Evolutionary conservation across 2,888 invertebrate species (phyloP).

Genomic region (Napeogenes inachia): DNA sequence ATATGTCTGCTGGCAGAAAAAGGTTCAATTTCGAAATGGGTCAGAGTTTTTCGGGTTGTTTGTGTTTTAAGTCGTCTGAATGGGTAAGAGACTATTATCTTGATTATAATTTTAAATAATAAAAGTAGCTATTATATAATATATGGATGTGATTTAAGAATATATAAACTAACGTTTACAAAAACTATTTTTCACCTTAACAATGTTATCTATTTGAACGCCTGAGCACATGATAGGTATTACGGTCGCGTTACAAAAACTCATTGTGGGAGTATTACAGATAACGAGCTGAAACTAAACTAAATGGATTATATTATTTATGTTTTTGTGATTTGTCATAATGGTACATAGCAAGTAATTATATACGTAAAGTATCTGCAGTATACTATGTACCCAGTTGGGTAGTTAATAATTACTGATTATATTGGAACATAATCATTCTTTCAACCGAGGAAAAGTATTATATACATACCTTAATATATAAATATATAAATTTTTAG

Average conservation of each 20-base stretch:
- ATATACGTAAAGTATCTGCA: too few species aligned
- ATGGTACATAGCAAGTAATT: background rate
- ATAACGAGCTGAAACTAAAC: slow-evolving; percentile 57
- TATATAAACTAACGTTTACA: too few species aligned
- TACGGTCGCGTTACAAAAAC: slow-evolving; percentile 4
- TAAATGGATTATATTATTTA: slow-evolving; percentile 56
- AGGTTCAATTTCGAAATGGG: slow-evolving; percentile 51
- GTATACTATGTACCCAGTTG: too few species aligned
- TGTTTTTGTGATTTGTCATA: background rate
- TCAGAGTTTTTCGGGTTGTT: slow-evolving; percentile 54
- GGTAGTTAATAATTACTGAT: too few species aligned
- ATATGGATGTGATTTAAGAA: background rate
- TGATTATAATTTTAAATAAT: slow-evolving; percentile 2
- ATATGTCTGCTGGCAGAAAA: slow-evolving; percentile 43
- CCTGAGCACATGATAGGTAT: background rate
- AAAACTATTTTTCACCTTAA: slow-evolving; percentile 5
- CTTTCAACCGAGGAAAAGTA: too few species aligned
- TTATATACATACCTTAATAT: too few species aligned
- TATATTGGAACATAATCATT: too few species aligned
- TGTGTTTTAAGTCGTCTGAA: slow-evolving; percentile 38
- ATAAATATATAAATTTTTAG: too few species aligned
- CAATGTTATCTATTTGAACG: slow-evolving; percentile 3
- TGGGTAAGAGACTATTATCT: slow-evolving; percentile 39
- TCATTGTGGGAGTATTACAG: slow-evolving; percentile 31
- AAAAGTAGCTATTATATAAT: background rate